Evolutionary conservation across 2,113 vertebrate species (phyloP).

Genomic region (Seriola rivoliana): DNA sequence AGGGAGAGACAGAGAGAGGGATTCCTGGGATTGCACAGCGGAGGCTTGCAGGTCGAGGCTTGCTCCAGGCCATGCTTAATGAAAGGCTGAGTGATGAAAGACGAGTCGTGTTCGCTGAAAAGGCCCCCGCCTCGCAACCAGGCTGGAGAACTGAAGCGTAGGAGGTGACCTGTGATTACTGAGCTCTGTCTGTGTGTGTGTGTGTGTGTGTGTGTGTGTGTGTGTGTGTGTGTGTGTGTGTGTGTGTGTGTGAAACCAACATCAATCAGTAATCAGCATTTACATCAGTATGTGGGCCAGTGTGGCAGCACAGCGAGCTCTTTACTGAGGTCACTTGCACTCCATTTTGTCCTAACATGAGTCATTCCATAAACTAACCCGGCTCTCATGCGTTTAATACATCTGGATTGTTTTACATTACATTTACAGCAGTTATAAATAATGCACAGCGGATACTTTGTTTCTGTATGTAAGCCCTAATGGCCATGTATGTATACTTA

Average conservation of each 20-base stretch:
- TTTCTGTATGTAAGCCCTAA: conserved; percentile 16
- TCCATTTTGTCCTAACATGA: conserved; percentile 2
- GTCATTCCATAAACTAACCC: not conserved
- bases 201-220: not conserved
- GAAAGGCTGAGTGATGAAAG: conserved; percentile 68
- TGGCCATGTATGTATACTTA: not conserved
- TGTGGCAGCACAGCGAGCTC: conserved; percentile 20
- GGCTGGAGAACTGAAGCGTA: conserved; percentile 51
- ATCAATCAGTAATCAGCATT: conserved; percentile 48
- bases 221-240: not conserved
- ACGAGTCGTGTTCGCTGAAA: conserved; percentile 51
- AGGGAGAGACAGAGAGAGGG: conserved; percentile 37
- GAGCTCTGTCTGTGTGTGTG: conserved; percentile 29
- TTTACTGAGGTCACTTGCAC: conserved; percentile 26
- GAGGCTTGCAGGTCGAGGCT: conserved; percentile 71
- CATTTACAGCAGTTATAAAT: conserved; percentile 39
- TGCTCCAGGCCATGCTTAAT: conserved; percentile 68
- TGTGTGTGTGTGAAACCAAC: not conserved
- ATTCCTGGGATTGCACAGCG: conserved; percentile 75
- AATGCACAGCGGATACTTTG: conserved; percentile 15
- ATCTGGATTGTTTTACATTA: conserved; percentile 15
- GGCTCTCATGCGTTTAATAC: not conserved
- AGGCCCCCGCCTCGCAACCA: conserved; percentile 47
- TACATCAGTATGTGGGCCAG: conserved; percentile 48
- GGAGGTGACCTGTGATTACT: conserved; percentile 69